These are phyloP conservation scores for Lithophane semibrunnea DNA, from an alignment of 2,888 invertebrate genomes.

Conservation along the genomic window DNA sequence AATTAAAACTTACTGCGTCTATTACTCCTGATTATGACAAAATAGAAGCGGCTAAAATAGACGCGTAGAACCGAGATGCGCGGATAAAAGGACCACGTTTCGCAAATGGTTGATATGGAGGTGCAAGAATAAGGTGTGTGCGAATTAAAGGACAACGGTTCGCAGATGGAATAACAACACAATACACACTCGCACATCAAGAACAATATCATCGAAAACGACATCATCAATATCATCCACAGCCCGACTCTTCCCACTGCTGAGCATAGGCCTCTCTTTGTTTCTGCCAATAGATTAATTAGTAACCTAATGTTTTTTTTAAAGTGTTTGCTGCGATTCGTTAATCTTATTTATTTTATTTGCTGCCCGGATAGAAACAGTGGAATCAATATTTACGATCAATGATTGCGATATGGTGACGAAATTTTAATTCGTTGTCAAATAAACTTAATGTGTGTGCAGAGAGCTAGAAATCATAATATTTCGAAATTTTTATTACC, in stretches of 20 bases:
- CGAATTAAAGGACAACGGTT: no score
- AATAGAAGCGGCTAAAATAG: not conserved
- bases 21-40: not conserved
- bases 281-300: not conserved
- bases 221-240: no score
- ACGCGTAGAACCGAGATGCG: not conserved
- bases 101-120: no score
- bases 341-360: not conserved
- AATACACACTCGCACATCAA: no score
- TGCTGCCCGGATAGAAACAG: not conserved
- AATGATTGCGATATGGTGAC: conserved; percentile 10
- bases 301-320: not conserved
- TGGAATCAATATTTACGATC: conserved; percentile 14
- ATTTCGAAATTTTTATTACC: conserved; percentile 26
- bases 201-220: no score
- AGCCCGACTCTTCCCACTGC: not conserved
- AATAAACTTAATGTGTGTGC: conserved; percentile 36
- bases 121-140: no score
- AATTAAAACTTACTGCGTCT: not conserved
- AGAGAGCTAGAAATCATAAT: conserved; percentile 1
- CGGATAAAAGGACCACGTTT: not conserved
- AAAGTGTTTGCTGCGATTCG: not conserved
- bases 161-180: no score
- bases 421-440: conserved; percentile 21
- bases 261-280: not conserved